Conservation (phyloP, 92 coral and sea anemone genomes). For the Plumapathes pennacea region DNA sequence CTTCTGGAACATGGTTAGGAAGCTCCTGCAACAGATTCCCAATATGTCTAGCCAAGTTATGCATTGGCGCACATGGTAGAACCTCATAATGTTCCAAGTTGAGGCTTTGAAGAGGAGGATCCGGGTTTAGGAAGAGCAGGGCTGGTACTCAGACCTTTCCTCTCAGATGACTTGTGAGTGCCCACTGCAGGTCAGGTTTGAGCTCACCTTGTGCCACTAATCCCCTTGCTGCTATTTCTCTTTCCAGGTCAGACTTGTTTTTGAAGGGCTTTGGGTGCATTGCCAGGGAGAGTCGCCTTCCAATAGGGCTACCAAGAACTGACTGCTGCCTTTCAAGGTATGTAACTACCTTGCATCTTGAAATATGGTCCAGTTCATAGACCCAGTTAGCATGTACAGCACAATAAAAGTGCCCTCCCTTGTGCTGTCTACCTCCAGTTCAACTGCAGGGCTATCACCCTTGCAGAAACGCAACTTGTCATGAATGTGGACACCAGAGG, state of each 20-base stretch:
- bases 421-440: conserved; percentile 10
- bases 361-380: conserved; percentile 23
- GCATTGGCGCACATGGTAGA: background rate
- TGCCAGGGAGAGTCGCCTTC: background rate
- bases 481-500: background rate
- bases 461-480: conserved; percentile 20
- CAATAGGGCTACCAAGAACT: background rate
- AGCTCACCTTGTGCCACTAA: background rate
- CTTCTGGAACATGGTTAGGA: background rate
- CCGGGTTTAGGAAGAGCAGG: background rate
- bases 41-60: background rate
- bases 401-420: conserved; percentile 24
- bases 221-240: conserved; percentile 4
- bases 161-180: background rate
- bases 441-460: conserved; percentile 9
- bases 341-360: conserved; percentile 6
- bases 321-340: background rate
- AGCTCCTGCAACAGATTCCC: conserved; percentile 1
- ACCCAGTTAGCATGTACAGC: conserved; percentile 1
- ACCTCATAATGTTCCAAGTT: background rate
- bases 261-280: conserved; percentile 1
- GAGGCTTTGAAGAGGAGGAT: background rate
- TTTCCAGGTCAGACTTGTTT: conserved; percentile 1
- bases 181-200: background rate
- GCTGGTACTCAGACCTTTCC: conserved; percentile 3